Conservation (phyloP, 2,888 invertebrate species). For the Epinotia nisella region DNA sequence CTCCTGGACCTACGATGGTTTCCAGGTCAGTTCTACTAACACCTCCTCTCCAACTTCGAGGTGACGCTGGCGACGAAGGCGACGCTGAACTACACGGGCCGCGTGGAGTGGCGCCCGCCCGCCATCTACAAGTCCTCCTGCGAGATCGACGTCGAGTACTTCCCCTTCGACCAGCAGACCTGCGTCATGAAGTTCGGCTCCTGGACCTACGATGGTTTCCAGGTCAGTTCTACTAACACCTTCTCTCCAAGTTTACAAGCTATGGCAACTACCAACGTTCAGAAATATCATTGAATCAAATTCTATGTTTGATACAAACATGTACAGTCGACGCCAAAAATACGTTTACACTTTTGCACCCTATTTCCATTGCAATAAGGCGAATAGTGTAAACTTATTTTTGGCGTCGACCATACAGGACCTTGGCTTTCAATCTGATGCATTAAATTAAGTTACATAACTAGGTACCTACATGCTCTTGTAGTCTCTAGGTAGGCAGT, state of each 20-base stretch:
- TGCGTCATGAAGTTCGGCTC: slow-evolving; percentile 97
- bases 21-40: slow-evolving; percentile 89
- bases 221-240: slow-evolving; percentile 86
- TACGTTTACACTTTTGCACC: no score
- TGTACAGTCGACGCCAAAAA: no score
- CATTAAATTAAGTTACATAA: no score
- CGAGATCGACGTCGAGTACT: slow-evolving; percentile 96
- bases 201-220: slow-evolving; percentile 98
- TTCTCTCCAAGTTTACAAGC: no score
- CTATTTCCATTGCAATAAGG: no score
- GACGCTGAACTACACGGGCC: slow-evolving; percentile 94
- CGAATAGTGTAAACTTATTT: no score
- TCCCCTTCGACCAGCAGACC: slow-evolving; percentile 97
- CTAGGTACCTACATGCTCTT: no score
- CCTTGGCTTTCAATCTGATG: no score
- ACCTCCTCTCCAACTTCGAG: slow-evolving; percentile 85
- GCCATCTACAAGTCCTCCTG: slow-evolving; percentile 98
- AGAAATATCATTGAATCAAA: neutral
- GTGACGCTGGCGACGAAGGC: slow-evolving; percentile 96
- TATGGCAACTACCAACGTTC: no score
- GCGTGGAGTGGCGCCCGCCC: slow-evolving; percentile 97
- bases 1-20: slow-evolving; percentile 98
- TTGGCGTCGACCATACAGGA: no score
- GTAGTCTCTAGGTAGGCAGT: no score
- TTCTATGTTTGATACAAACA: neutral